A percentile compares a stretch with the other conserved stretches of the same genome.
These are phyloP conservation scores for Xestobium rufovillosum DNA, from an alignment of 2,888 invertebrate species.

Conservation along the genomic window DNA sequence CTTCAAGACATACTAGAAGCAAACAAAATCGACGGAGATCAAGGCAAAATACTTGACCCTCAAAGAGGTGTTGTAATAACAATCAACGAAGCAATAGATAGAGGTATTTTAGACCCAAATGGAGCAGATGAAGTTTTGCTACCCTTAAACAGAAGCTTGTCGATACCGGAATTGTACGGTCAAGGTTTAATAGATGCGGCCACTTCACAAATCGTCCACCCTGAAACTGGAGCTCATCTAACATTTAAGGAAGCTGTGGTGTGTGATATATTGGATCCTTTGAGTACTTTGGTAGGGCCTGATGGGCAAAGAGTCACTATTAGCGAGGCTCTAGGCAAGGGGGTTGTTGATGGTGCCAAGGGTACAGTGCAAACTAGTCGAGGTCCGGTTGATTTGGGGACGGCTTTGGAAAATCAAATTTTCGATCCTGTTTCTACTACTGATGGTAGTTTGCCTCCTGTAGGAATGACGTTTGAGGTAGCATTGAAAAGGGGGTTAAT, in stretches of 20 bases:
- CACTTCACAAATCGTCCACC: constrained; percentile 73
- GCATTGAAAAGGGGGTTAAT: constrained; percentile 69
- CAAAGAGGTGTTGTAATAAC: constrained; percentile 71
- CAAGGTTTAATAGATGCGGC: constrained; percentile 76
- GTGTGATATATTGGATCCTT: constrained; percentile 80
- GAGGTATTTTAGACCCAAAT: constrained; percentile 73
- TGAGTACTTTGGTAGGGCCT: constrained; percentile 60
- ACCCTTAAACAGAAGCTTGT: constrained; percentile 72
- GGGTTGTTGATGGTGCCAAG: constrained; percentile 63
- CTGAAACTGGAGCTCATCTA: constrained; percentile 74
- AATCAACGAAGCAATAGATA: constrained; percentile 75
- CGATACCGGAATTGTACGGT: constrained; percentile 74
- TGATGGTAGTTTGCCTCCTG: constrained; percentile 60
- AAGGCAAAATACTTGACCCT: constrained; percentile 76
- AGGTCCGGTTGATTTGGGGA: constrained; percentile 57
- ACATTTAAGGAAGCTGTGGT: constrained; percentile 77
- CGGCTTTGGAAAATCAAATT: constrained; percentile 61
- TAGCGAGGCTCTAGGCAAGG: constrained; percentile 64
- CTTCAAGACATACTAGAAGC: constrained; percentile 68
- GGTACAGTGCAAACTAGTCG: constrained; percentile 57
- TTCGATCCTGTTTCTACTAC: constrained; percentile 46
- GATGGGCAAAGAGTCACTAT: constrained; percentile 61
- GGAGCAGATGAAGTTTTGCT: constrained; percentile 69
- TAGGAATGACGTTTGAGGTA: constrained; percentile 76
- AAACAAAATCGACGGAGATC: constrained; percentile 62